Conservation (phyloP, 2,797 vertebrate species). For the Syncerus caffer region DNA sequence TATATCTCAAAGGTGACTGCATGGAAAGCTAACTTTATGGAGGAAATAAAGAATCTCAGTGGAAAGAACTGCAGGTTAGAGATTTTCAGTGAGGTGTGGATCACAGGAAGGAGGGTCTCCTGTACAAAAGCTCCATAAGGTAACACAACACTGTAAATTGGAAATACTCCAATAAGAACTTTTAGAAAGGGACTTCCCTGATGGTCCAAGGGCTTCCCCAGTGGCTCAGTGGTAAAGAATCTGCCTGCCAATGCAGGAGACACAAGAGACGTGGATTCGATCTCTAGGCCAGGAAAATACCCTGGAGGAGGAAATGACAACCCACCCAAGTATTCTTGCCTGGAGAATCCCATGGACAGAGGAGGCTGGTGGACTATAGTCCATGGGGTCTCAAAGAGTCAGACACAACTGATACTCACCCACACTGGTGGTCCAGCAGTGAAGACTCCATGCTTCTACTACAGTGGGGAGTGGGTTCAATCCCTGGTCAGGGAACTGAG, state of each 20-base stretch:
- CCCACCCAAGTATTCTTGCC: not conserved
- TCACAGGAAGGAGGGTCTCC: not conserved
- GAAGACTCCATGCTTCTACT: not conserved
- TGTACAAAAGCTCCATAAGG: too few relatives aligned
- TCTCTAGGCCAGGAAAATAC: not conserved
- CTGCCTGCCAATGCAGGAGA: not conserved
- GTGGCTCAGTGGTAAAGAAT: not conserved
- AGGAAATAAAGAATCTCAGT: not conserved
- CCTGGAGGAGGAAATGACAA: too few relatives aligned
- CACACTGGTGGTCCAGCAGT: not conserved
- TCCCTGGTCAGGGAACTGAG: not conserved
- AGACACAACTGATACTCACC: not conserved
- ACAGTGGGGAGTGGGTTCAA: not conserved
- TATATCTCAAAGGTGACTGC: not conserved
- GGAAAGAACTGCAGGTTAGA: not conserved
- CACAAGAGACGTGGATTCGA: accelerated
- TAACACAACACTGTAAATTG: not conserved
- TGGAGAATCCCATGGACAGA: not conserved
- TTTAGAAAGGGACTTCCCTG: not conserved
- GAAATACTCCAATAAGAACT: not conserved
- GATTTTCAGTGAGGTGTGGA: not conserved
- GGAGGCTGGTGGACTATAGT: not conserved
- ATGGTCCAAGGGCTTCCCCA: not conserved
- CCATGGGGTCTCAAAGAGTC: not conserved
- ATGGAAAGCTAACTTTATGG: not conserved